phyloP scores from a whole-genome alignment of 1,140 invertebrate genomes.

The Oedothorax gibbosus region DNA sequence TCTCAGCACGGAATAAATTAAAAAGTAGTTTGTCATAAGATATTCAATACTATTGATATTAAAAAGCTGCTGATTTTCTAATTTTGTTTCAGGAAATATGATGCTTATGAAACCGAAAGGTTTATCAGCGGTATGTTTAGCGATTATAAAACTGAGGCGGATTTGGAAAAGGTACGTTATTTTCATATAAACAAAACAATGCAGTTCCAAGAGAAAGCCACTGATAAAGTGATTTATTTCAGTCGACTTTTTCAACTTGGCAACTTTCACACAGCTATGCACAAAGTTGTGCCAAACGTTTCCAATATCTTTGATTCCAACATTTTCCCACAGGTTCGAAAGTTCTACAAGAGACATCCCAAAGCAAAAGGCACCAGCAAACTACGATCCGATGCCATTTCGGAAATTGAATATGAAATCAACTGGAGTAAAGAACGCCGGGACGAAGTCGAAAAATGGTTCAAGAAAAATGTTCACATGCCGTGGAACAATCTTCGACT shows the following conservation, averaged over 20 bases:
- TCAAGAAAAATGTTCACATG: constrained; percentile 30
- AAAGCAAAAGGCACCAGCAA: background rate
- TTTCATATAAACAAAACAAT: background rate
- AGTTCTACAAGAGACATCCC: constrained; percentile 11
- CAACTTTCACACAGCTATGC: too few relatives aligned
- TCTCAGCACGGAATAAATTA: too few relatives aligned
- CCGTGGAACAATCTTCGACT: constrained; percentile 70
- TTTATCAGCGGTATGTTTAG: constrained; percentile 4
- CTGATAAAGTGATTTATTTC: too few relatives aligned
- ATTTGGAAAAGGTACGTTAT: constrained; percentile 27
- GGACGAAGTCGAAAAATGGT: constrained; percentile 1
- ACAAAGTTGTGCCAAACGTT: background rate
- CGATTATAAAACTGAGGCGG: background rate
- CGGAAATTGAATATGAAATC: constrained; percentile 15
- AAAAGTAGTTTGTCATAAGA: too few relatives aligned
- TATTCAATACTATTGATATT: background rate
- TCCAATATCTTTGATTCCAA: background rate
- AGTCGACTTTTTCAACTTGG: too few relatives aligned
- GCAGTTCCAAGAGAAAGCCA: too few relatives aligned
- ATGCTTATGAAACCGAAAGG: background rate
- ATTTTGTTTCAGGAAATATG: background rate
- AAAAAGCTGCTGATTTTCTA: background rate
- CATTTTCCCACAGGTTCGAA: constrained; percentile 3
- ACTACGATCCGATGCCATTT: background rate
- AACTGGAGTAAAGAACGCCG: constrained; percentile 23